A percentile compares a stretch with the other conserved stretches of the same genome.
Conservation (phyloP, 2,888 invertebrate genomes). For the Zygaena filipendulae region DNA sequence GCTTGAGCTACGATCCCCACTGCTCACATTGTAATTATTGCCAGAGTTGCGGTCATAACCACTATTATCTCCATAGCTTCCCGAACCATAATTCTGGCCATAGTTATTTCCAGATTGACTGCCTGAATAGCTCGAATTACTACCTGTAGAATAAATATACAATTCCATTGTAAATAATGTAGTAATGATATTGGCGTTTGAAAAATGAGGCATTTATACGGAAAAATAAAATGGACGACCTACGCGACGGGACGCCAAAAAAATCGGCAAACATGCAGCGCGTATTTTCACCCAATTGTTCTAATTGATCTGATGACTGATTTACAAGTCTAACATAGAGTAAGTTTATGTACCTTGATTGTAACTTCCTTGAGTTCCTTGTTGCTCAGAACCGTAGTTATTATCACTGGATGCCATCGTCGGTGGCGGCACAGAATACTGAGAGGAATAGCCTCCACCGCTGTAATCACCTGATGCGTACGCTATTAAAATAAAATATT, state of each 20-base stretch:
- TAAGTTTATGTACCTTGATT: too few species aligned
- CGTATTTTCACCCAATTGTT: too few species aligned
- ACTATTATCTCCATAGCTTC: constrained; percentile 24
- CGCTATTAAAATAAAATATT: constrained; percentile 23
- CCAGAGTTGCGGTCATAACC: constrained; percentile 36
- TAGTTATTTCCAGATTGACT: constrained; percentile 37
- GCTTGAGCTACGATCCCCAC: constrained; percentile 43
- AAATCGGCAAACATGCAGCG: too few species aligned
- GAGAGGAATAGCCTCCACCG: constrained; percentile 46
- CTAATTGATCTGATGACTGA: too few species aligned
- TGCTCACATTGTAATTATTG: constrained; percentile 33
- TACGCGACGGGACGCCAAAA: too few species aligned
- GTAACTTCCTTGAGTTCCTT: constrained; percentile 38
- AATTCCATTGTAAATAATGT: constrained; percentile 1
- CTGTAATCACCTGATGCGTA: constrained; percentile 50
- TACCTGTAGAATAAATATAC: constrained; percentile 23
- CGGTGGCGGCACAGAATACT: constrained; percentile 59
- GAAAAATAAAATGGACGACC: constrained; percentile 1
- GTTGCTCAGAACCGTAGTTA: constrained; percentile 32
- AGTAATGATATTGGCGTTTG: background rate
- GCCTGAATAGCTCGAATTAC: constrained; percentile 32
- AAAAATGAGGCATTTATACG: background rate
- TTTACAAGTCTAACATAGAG: too few species aligned
- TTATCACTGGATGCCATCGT: constrained; percentile 43
- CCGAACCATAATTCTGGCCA: constrained; percentile 40